These are phyloP conservation scores for Hirundo rustica DNA, from an alignment of 2,797 vertebrate species.

Conservation along the genomic window DNA sequence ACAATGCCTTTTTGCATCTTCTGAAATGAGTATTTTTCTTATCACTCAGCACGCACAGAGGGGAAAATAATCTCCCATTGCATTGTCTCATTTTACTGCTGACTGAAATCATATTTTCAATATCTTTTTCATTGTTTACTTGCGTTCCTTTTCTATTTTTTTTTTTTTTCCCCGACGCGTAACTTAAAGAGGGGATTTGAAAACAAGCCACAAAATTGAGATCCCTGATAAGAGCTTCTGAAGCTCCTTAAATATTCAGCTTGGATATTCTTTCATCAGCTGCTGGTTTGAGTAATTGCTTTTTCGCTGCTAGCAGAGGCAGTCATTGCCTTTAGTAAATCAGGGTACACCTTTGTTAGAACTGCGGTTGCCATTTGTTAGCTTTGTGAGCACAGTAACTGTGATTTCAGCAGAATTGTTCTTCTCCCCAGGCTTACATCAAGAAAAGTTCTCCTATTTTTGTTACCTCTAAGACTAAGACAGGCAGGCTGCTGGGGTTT, in stretches of 20 bases:
- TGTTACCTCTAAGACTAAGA: not conserved
- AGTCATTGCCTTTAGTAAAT: not conserved
- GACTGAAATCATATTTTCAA: constrained; percentile 26
- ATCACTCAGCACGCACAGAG: not conserved
- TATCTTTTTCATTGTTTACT: constrained; percentile 29
- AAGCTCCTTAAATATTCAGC: not conserved
- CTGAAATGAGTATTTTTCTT: constrained; percentile 12
- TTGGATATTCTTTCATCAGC: not conserved
- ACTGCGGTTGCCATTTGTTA: not conserved
- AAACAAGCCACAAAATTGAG: constrained; percentile 17
- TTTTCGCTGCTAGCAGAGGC: not conserved
- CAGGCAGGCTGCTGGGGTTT: not conserved
- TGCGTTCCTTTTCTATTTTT: not conserved
- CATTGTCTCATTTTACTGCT: constrained; percentile 19
- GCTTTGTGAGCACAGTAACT: accelerated
- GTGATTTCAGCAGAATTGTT: not conserved
- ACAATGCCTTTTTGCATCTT: constrained; percentile 28
- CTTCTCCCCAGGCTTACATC: not conserved
- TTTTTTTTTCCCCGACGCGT: not conserved
- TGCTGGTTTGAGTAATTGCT: not conserved
- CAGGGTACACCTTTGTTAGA: not conserved
- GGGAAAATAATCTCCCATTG: constrained; percentile 38
- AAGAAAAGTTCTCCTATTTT: not conserved
- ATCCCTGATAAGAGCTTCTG: constrained; percentile 26
- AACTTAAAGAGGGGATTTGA: not conserved